Evolutionary conservation across 1,140 invertebrate species (phyloP).

Genomic region (Matsumurasca onukii): DNA sequence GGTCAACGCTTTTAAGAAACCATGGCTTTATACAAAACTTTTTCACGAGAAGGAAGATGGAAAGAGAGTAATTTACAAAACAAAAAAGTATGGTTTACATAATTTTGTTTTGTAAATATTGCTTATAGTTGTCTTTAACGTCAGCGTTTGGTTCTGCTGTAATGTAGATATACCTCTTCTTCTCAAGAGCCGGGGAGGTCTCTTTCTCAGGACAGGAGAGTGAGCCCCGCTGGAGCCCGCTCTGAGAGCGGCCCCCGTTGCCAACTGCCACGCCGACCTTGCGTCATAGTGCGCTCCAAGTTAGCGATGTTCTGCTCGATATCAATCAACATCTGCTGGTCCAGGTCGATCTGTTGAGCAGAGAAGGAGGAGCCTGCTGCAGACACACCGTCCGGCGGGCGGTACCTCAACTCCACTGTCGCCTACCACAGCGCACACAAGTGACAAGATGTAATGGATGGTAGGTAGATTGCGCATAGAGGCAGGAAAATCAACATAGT

Average conservation of each 20-base stretch:
- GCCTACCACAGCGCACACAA: slow-evolving; percentile 53
- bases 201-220: slow-evolving; percentile 29
- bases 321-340: slow-evolving; percentile 71
- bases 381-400: slow-evolving; percentile 59
- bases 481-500: no score
- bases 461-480: no score
- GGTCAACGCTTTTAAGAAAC: no score
- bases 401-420: slow-evolving; percentile 69
- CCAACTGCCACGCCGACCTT: slow-evolving; percentile 32
- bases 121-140: no score
- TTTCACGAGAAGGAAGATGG: no score
- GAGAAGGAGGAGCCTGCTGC: slow-evolving; percentile 51
- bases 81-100: no score
- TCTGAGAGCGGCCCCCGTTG: slow-evolving; percentile 41
- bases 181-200: slow-evolving; percentile 32
- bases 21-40: no score
- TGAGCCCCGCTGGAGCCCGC: slow-evolving; percentile 29
- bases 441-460: no score
- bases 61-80: no score
- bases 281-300: slow-evolving; percentile 60
- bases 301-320: slow-evolving; percentile 78
- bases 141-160: no score
- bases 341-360: slow-evolving; percentile 58
- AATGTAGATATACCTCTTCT: slow-evolving; percentile 47
- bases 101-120: no score